Evolutionary conservation across 2,113 vertebrate species (phyloP), one percentile per base, ranked within the genome.

Genomic region (Tichodroma muraria): DNA sequence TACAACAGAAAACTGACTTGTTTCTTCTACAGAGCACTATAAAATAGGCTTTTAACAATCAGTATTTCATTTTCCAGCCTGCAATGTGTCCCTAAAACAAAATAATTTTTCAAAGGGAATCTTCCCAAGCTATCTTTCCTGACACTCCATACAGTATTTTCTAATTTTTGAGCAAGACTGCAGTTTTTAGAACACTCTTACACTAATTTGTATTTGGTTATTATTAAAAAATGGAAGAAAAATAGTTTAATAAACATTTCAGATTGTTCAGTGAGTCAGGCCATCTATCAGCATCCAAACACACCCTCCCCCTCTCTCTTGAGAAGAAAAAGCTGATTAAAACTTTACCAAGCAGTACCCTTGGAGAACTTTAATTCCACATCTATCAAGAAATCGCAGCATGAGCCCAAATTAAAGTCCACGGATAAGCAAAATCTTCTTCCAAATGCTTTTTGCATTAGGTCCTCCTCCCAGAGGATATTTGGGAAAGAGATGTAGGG

Each of bases 141-240:
- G 44, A 64, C 13, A 33, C 19, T 82, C 73, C 59, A 50, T 8
- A 42, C 6, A 8, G 6, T 30, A 61, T 69, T 84, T 63, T 56
- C 45, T 49, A 3, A 42, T 37, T 54, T 64, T 33, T 45, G 3
- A 82, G 28, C 11, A 71, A 15, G 1, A 68, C 20, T 7, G 2
- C 13, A 4, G 30, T 30, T 76, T 76, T 35, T 6, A 8, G 28
- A 57, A 66, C 6, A 59, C 10, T 66, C 28, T 63, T 47, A 15
- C 2, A 6, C 20, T 52, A 38, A 60, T 8, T 18, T 57, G 22
- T 24, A 57, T n/a, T 61, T 4, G 3, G 7, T 28, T 40, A n/a
- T 49, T 68, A 96, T 54, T 85, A 88, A 88, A 69, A 89, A 57
- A 84, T 28, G 35, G 87, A 88, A 89, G 38, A 13, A 60, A 88